phyloP scores from a whole-genome alignment of 2,113 vertebrate species.

The Clupea harengus region DNA sequence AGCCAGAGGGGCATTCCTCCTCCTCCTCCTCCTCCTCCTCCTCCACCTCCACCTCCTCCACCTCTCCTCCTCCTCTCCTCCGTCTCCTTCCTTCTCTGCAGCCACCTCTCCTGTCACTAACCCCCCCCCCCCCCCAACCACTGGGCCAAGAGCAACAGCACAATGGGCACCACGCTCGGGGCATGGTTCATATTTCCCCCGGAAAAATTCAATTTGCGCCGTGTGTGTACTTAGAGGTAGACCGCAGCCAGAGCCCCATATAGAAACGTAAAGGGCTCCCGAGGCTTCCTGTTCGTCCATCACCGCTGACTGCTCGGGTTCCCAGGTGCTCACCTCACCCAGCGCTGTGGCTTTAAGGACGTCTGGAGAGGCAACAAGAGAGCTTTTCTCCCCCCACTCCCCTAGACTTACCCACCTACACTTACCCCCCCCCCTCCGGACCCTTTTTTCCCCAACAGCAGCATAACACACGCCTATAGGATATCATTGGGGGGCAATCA shows the following conservation, averaged over 20 bases:
- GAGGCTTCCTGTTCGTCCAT: not conserved
- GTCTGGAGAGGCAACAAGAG: not conserved
- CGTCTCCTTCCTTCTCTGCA: not conserved
- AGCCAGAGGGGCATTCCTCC: slow-evolving; percentile 40
- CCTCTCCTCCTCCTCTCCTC: slow-evolving; percentile 9
- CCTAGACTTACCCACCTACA: not conserved
- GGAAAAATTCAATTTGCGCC: slow-evolving; percentile 60
- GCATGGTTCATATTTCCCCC: slow-evolving; percentile 52
- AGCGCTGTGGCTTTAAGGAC: not conserved
- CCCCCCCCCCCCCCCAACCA: slow-evolving; percentile 6
- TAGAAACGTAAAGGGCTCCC: slow-evolving; percentile 30
- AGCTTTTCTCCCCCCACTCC: not conserved
- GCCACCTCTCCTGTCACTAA: too few species aligned
- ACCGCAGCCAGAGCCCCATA: slow-evolving; percentile 53
- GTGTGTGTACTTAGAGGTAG: slow-evolving; percentile 44
- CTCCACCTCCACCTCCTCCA: slow-evolving; percentile 9
- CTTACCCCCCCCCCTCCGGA: not conserved
- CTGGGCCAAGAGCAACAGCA: slow-evolving; percentile 48
- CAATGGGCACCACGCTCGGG: slow-evolving; percentile 22
- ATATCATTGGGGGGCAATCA: not conserved
- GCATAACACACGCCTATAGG: not conserved
- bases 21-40: not conserved
- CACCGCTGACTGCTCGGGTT: not conserved
- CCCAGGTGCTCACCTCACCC: not conserved
- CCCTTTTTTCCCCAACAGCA: not conserved